phyloP scores from a whole-genome alignment of 2,888 invertebrate species.

The Lottia scabra region DNA sequence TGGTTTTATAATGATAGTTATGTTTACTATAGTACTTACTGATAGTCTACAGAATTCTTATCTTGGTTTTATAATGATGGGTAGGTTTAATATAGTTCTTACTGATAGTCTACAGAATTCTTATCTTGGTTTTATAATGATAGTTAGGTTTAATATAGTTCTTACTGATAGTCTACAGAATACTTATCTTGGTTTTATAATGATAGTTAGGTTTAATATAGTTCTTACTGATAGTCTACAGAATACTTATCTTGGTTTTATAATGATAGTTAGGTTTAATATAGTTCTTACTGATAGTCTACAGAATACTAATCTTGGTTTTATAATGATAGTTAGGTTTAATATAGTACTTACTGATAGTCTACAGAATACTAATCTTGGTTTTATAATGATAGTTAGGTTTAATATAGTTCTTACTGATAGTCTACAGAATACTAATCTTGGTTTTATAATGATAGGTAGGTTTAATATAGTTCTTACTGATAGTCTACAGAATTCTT shows the following conservation, averaged over 20 bases:
- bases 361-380: conserved; percentile 66
- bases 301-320: conserved; percentile 68
- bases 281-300: conserved; percentile 64
- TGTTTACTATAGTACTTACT: not conserved
- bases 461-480: conserved; percentile 44
- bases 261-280: conserved; percentile 59
- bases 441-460: conserved; percentile 77
- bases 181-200: conserved; percentile 70
- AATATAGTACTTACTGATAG: conserved; percentile 62
- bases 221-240: conserved; percentile 65
- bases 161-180: conserved; percentile 66
- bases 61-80: conserved; percentile 77
- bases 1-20: conserved; percentile 70
- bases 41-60: too few relatives aligned
- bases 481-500: conserved; percentile 67
- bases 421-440: too few relatives aligned
- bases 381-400: conserved; percentile 68
- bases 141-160: conserved; percentile 40
- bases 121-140: conserved; percentile 70
- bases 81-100: conserved; percentile 66
- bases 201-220: conserved; percentile 48
- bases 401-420: not conserved
- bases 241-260: conserved; percentile 69
- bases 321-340: conserved; percentile 65
- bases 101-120: conserved; percentile 67